A percentile compares a stretch with the other conserved stretches of the same genome.
Conservation (phyloP, 2,797 vertebrate genomes). For the Periparus ater region DNA sequence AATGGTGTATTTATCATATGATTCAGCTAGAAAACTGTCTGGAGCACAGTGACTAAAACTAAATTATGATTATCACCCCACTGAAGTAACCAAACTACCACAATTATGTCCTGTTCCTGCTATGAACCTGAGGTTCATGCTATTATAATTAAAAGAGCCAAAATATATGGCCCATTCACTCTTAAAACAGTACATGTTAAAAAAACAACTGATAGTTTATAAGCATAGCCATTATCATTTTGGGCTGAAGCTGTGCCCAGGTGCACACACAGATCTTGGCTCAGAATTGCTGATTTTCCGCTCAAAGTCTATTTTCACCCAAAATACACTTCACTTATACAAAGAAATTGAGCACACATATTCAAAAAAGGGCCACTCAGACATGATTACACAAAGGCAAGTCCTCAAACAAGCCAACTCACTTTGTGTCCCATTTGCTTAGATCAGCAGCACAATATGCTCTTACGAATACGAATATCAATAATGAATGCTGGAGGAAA, state of each 20-base stretch:
- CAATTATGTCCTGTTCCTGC: neutral
- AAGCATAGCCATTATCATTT: neutral
- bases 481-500: neutral
- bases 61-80: neutral
- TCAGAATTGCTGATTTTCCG: neutral
- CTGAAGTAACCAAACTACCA: neutral
- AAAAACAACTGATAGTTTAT: neutral
- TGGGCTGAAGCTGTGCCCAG: neutral
- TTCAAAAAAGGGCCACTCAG: neutral
- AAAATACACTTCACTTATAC: neutral
- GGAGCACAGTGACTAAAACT: neutral
- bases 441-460: neutral
- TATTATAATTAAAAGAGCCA: neutral
- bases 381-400: neutral
- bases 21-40: neutral
- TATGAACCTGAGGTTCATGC: neutral
- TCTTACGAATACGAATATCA: neutral
- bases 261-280: neutral
- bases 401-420: neutral
- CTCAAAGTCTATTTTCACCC: neutral
- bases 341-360: neutral
- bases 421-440: neutral
- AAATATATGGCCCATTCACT: neutral
- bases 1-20: neutral
- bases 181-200: neutral